Conservation (phyloP, 1,140 invertebrate genomes). For the Drusus annulatus region DNA sequence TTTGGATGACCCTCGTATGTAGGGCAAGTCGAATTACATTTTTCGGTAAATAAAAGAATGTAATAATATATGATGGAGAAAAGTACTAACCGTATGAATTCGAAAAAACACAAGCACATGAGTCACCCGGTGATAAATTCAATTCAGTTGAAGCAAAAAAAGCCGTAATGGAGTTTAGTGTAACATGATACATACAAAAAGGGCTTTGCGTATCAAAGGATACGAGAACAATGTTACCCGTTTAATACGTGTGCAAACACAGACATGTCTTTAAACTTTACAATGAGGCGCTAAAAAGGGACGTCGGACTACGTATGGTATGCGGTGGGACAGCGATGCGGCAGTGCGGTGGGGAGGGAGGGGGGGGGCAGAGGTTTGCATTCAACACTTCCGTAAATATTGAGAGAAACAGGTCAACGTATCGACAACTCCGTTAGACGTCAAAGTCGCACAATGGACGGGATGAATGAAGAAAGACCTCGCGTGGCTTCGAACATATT, state of each 20-base stretch:
- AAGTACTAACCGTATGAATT: too few species aligned
- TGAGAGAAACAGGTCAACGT: slow-evolving; percentile 6
- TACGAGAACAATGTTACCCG: slow-evolving; percentile 21
- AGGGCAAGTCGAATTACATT: too few species aligned
- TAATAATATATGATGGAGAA: too few species aligned
- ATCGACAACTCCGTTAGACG: background rate
- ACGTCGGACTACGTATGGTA: background rate
- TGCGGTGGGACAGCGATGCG: too few species aligned
- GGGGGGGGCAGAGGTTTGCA: background rate
- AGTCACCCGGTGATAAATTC: background rate
- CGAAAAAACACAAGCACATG: background rate
- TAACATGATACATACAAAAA: slow-evolving; percentile 10
- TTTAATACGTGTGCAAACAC: slow-evolving; percentile 27
- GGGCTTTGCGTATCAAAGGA: slow-evolving; percentile 13
- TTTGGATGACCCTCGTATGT: too few species aligned
- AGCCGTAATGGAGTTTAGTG: background rate
- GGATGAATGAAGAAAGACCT: background rate
- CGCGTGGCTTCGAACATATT: background rate
- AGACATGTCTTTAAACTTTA: slow-evolving; percentile 10
- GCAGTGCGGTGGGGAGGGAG: too few species aligned
- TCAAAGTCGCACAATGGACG: background rate
- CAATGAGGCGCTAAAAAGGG: background rate
- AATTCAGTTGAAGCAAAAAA: background rate
- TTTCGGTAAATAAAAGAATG: too few species aligned
- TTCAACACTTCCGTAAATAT: slow-evolving; percentile 22